Conservation (phyloP, 2,797 vertebrate species). For the Eulemur rubriventer region DNA sequence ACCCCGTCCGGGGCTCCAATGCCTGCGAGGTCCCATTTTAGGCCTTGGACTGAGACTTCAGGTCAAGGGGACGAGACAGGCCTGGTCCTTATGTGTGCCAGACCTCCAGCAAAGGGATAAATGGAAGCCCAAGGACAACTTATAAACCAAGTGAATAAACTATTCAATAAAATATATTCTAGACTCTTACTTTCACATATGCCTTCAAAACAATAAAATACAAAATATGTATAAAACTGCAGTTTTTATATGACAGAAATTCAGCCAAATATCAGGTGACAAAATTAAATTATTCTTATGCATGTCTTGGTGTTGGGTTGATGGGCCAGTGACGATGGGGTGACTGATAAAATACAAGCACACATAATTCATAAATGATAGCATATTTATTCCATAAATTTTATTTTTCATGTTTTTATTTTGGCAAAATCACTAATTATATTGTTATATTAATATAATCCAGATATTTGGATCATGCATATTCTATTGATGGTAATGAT, state of each 20-base stretch:
- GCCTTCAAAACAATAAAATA: neutral
- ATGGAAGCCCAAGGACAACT: neutral
- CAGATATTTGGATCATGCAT: neutral
- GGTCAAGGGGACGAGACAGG: neutral
- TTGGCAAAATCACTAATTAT: neutral
- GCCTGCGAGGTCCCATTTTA: neutral
- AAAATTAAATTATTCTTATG: neutral
- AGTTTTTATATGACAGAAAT: neutral
- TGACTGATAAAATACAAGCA: neutral
- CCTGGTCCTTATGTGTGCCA: neutral
- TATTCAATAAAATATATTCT: neutral
- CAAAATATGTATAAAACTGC: neutral
- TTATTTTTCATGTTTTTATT: neutral
- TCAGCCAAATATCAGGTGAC: neutral
- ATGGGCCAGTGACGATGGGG: neutral
- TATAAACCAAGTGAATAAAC: neutral
- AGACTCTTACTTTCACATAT: neutral
- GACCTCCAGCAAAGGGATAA: neutral
- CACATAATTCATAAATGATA: neutral
- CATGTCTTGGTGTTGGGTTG: neutral
- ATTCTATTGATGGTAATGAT: neutral
- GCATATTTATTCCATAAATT: neutral
- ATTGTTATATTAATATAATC: neutral
- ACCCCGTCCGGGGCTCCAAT: too few species aligned
- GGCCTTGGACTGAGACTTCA: neutral